These are phyloP conservation scores for Zoanthus sociatus DNA, from an alignment of 92 coral and sea anemone genomes.

Conservation along the genomic window DNA sequence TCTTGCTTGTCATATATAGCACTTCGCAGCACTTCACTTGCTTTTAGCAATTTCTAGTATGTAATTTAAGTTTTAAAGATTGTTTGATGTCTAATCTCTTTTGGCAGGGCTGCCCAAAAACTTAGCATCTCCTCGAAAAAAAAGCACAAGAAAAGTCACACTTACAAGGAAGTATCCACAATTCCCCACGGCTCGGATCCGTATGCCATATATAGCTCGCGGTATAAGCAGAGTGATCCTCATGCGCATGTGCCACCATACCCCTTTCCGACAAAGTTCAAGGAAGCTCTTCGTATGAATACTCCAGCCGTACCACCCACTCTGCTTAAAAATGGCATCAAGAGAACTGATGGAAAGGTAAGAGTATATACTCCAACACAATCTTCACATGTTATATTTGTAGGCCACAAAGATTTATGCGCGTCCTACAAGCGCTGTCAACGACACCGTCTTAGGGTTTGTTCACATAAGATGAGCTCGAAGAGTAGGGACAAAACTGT, in stretches of 20 bases:
- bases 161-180: slow-evolving; percentile 56
- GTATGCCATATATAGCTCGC: slow-evolving; percentile 50
- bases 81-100: neutral
- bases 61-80: neutral
- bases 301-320: slow-evolving; percentile 95
- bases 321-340: slow-evolving; percentile 83
- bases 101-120: slow-evolving; percentile 92
- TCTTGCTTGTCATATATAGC: no score
- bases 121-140: slow-evolving; percentile 84
- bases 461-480: no score
- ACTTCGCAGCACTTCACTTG: no score
- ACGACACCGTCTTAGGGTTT: no score
- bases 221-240: slow-evolving; percentile 68
- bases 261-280: slow-evolving; percentile 93
- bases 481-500: no score
- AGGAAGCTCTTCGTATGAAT: slow-evolving; percentile 81
- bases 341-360: slow-evolving; percentile 97
- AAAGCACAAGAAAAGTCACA: slow-evolving; percentile 80
- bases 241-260: slow-evolving; percentile 84
- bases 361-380: neutral
- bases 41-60: neutral
- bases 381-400: neutral
- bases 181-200: slow-evolving; percentile 51
- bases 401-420: neutral
- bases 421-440: no score